Evolutionary conservation across 2,113 vertebrate species (phyloP), one percentile per base, ranked within the genome.

Genomic region (Prunella himalayana): DNA sequence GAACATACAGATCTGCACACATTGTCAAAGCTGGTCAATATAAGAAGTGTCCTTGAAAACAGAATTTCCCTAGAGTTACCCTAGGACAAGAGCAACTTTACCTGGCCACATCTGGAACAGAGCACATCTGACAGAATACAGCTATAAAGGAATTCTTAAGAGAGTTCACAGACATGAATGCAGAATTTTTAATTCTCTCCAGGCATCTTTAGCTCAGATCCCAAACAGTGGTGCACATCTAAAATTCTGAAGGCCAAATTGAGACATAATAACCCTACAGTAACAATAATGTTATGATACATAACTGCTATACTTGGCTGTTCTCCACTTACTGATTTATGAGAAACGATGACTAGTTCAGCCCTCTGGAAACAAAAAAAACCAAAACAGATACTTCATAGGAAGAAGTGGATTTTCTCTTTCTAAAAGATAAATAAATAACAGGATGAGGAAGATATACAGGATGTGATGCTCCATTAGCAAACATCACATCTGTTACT

Each of bases 401-500:
- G 39, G n/a, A 94, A 65, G 64, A 92, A 92, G 42, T 11, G 11
- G 28, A 31, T 50, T 64, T 90, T 94, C 30, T 71, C 9, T 21
- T 75, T 59, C 92, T 50, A 90, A 86, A 89, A 90, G 93, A 94
- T 86, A 95, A 95, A 93, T 22, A 94, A 83, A 88, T 85, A 97
- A 86, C 54, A 92, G 15, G 45, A 90, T 54, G 68, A 93, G 69
- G 72, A 86, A 96, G 92, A 96, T 86, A 80, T 17, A 94, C 31
- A 50, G 81, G 71, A 81, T 59, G n/a, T n/a, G 70, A 83, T 91
- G 56, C 59, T 66, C 92, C 77, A 86, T 86, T 83, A 92, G 87
- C 83, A 73, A 91, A 82, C 64, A 86, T 45, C 94, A 94, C 95
- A 96, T 95, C 94, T 97, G 95, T 96, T 92, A 81, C 81, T 97